These are phyloP conservation scores for Astreopora myriophthalma DNA, from an alignment of 64 coral and sea anemone genomes.

Conservation along the genomic window DNA sequence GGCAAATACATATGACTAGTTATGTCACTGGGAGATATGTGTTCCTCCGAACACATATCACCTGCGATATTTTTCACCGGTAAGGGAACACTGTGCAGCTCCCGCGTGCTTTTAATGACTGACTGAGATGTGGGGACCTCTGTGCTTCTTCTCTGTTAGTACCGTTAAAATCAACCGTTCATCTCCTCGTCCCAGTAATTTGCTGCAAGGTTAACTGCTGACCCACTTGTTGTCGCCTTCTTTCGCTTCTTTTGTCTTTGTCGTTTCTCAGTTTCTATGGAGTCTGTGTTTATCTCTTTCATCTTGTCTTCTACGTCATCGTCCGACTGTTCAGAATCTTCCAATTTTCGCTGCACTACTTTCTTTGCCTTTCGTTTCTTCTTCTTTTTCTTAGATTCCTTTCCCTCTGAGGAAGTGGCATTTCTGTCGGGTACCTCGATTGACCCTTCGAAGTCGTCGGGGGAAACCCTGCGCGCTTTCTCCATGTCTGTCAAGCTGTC, in stretches of 20 bases:
- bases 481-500: not conserved
- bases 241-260: not conserved
- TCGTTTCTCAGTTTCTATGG: not conserved
- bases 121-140: not conserved
- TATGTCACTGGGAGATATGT: too few species aligned
- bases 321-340: not conserved
- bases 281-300: not conserved
- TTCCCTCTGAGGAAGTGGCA: not conserved
- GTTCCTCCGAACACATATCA: too few species aligned
- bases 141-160: not conserved
- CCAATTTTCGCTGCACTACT: not conserved
- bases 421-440: not conserved
- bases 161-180: not conserved
- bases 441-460: not conserved
- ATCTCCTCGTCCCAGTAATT: not conserved
- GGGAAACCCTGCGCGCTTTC: not conserved
- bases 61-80: too few species aligned
- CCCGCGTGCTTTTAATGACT: too few species aligned
- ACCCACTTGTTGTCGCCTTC: not conserved
- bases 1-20: too few species aligned
- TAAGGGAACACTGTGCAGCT: too few species aligned
- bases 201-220: not conserved
- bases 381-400: slow-evolving; percentile 9
- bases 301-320: not conserved
- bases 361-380: not conserved